These are phyloP conservation scores for Myotis lucifugus DNA, from an alignment of 2,113 vertebrate genomes.

Conservation along the genomic window DNA sequence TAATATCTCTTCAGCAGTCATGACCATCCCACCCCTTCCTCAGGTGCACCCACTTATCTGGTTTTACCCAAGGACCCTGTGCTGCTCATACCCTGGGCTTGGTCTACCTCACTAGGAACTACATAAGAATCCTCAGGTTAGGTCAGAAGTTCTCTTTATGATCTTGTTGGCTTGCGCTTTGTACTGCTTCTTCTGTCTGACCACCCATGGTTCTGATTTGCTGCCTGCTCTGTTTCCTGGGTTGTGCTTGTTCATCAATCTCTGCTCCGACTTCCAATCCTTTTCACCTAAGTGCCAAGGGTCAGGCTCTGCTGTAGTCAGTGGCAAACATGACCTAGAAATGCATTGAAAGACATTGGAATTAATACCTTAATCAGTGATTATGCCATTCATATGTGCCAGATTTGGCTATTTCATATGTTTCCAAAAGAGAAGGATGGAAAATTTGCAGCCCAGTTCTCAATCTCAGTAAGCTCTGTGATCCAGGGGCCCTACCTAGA, in stretches of 20 bases:
- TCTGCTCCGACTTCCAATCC: not conserved
- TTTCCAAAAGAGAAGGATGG: conserved; percentile 7
- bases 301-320: not conserved
- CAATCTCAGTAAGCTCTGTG: not conserved
- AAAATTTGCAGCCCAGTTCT: not conserved
- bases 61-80: not conserved
- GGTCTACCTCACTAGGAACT: not conserved
- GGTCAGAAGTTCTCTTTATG: not conserved
- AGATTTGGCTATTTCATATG: not conserved
- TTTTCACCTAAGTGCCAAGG: not conserved
- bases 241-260: not conserved
- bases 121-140: not conserved
- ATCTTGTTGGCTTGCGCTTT: not conserved
- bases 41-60: not conserved
- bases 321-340: not conserved
- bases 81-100: not conserved
- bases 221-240: not conserved
- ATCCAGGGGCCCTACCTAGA: not conserved
- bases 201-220: not conserved
- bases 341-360: not conserved
- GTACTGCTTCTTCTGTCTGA: not conserved
- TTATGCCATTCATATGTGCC: not conserved
- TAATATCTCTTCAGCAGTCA: not conserved
- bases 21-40: not conserved
- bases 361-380: not conserved